phyloP scores from a whole-genome alignment of 2,888 invertebrate genomes.

The Pyrrhosoma nymphula region DNA sequence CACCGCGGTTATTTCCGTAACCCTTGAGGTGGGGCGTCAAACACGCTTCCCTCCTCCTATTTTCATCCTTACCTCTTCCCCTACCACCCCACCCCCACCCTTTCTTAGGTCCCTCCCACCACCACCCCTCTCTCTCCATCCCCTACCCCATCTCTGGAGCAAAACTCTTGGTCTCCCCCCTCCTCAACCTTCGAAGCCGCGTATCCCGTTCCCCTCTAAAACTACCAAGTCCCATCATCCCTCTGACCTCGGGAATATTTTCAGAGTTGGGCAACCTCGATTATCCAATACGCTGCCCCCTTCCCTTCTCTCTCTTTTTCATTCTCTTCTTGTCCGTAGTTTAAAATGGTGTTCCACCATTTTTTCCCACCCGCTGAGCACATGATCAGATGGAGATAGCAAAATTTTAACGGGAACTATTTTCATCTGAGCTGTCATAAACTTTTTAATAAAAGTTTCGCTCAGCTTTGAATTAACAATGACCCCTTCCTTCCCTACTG shows the following conservation, averaged over 20 bases:
- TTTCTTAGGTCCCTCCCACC: too few species aligned
- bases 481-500: background rate
- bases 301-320: background rate
- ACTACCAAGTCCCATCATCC: background rate
- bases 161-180: background rate
- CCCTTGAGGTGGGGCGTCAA: background rate
- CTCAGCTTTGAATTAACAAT: background rate
- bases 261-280: constrained; percentile 11
- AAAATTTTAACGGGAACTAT: constrained; percentile 63
- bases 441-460: background rate
- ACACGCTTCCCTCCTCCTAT: constrained; percentile 42
- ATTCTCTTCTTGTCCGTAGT: background rate
- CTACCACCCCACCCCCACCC: background rate
- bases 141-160: background rate
- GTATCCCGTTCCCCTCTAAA: too few species aligned
- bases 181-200: background rate
- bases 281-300: background rate
- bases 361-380: constrained; percentile 15
- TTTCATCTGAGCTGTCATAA: constrained; percentile 47
- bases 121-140: background rate
- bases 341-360: background rate
- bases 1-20: constrained; percentile 34
- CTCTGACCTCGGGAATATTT: background rate
- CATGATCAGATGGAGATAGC: constrained; percentile 47
- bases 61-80: background rate